phyloP scores from a whole-genome alignment of 2,888 invertebrate species.

The Erynnis tages region DNA sequence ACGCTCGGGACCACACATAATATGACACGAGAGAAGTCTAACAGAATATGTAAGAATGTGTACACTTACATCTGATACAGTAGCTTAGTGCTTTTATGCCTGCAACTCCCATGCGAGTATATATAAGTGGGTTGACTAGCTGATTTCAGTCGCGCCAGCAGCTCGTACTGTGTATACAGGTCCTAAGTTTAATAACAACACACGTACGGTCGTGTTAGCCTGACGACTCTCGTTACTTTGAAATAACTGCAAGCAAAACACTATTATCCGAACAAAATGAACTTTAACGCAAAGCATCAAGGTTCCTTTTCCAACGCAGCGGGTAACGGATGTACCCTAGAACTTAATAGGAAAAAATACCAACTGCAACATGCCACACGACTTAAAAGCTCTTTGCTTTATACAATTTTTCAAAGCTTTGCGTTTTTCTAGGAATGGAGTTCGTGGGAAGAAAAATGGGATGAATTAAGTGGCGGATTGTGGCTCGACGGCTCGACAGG shows the following conservation, averaged over 20 bases:
- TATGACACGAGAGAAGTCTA: no score
- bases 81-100: no score
- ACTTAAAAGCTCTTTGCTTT: constrained; percentile 24
- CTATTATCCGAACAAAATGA: background rate
- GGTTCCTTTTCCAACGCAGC: background rate
- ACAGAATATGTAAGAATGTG: no score
- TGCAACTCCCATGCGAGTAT: no score
- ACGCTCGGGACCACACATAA: no score
- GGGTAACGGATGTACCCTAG: background rate
- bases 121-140: no score
- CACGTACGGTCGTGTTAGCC: background rate
- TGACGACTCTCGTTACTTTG: background rate
- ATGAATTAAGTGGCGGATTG: background rate
- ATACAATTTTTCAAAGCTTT: constrained; percentile 18
- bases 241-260: background rate
- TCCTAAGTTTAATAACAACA: constrained; percentile 1
- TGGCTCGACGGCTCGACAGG: background rate
- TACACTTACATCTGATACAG: no score
- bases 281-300: background rate
- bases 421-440: constrained; percentile 8
- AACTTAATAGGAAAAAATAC: constrained; percentile 11
- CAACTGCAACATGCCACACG: constrained; percentile 8
- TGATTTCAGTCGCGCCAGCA: no score
- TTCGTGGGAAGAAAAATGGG: constrained; percentile 11
- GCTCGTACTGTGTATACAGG: no score